phyloP scores from a whole-genome alignment of 2,888 invertebrate species.

The Lithodes maja region DNA sequence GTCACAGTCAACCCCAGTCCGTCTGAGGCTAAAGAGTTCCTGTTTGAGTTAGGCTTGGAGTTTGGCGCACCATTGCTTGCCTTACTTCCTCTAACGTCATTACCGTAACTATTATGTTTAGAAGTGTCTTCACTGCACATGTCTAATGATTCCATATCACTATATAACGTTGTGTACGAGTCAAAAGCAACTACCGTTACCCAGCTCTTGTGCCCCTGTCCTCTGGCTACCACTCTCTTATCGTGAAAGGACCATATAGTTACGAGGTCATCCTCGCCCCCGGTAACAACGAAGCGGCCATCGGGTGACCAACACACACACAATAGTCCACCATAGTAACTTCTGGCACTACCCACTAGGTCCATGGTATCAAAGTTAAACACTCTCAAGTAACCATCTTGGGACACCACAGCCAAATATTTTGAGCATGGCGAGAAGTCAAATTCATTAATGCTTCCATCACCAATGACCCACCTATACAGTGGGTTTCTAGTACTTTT shows the following conservation, averaged over 20 bases:
- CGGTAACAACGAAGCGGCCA: conserved; percentile 94
- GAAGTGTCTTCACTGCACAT: conserved; percentile 62
- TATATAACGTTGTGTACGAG: conserved; percentile 86
- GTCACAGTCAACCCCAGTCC: conserved; percentile 77
- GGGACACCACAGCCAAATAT: conserved; percentile 94
- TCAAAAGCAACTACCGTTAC: conserved; percentile 97
- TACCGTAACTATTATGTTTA: conserved; percentile 63
- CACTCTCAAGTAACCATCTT: conserved; percentile 95
- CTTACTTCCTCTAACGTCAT: conserved; percentile 60
- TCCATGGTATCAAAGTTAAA: conserved; percentile 99
- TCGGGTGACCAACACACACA: conserved; percentile 99
- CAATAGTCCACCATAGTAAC: conserved; percentile 97
- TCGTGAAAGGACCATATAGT: conserved; percentile 97
- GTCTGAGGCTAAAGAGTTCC: conserved; percentile 76
- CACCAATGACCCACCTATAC: conserved; percentile 89
- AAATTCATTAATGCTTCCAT: conserved; percentile 95
- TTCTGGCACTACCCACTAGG: conserved; percentile 91
- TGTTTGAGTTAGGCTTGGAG: conserved; percentile 74
- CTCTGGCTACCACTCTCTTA: conserved; percentile 95
- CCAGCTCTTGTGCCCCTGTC: conserved; percentile 98
- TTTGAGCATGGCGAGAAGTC: conserved; percentile 96
- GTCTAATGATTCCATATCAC: conserved; percentile 74
- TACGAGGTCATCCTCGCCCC: conserved; percentile 98
- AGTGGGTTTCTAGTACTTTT: conserved; percentile 97
- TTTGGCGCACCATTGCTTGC: conserved; percentile 71